Percentiles rank a stretch among this genome's conserved stretches.
Conservation (phyloP, 2,888 invertebrate species). For the Microdon myrmicae region DNA sequence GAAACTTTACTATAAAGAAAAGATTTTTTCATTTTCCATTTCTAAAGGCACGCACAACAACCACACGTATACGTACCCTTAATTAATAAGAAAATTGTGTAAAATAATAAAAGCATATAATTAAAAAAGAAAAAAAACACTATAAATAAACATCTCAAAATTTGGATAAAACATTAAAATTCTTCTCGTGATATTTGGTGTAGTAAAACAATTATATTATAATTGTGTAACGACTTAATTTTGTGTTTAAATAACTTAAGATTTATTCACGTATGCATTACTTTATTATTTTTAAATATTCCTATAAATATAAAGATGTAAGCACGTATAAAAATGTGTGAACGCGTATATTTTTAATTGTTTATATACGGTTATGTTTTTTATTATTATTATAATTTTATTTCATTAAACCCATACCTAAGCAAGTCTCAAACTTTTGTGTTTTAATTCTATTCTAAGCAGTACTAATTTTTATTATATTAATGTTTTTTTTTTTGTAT, state of each 20-base stretch:
- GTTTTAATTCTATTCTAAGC: constrained; percentile 41
- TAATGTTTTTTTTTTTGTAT: constrained; percentile 23
- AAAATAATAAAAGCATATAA: constrained; percentile 16
- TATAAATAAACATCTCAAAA: constrained; percentile 21
- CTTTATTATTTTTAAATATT: constrained; percentile 10
- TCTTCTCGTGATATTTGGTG: constrained; percentile 36
- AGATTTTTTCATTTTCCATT: constrained; percentile 8
- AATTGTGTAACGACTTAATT: not conserved
- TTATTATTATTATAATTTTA: too few relatives aligned
- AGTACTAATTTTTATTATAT: constrained; percentile 32
- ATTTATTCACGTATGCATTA: too few relatives aligned
- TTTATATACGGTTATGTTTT: too few relatives aligned
- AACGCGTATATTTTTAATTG: constrained; percentile 3
- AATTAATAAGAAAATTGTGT: constrained; percentile 16
- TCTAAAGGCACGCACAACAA: constrained; percentile 14
- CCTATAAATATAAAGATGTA: too few relatives aligned
- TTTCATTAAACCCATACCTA: constrained; percentile 11
- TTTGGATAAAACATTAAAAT: constrained; percentile 19
- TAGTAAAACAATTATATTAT: constrained; percentile 7
- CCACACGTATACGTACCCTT: constrained; percentile 52
- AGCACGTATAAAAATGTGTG: too few relatives aligned
- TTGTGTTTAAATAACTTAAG: constrained; percentile 5
- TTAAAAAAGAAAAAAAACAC: constrained; percentile 13
- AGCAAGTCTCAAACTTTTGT: constrained; percentile 47
- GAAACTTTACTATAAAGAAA: constrained; percentile 12